Conservation (phyloP, 1,140 invertebrate genomes). For the Drosophila varians region DNA sequence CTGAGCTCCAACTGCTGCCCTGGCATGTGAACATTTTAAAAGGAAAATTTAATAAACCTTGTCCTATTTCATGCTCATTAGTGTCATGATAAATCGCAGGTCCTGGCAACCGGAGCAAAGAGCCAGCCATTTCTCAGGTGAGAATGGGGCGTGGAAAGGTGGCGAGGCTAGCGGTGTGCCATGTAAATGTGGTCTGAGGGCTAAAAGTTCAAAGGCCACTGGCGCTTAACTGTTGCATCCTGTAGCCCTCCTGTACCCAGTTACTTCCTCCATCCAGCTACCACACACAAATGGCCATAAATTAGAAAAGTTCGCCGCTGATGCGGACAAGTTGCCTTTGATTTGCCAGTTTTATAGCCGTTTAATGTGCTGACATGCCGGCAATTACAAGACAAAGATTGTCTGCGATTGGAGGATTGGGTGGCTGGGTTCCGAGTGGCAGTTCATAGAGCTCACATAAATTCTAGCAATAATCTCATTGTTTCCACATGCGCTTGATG, state of each 20-base stretch:
- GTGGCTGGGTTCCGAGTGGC: background rate
- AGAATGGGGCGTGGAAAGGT: conserved; percentile 9
- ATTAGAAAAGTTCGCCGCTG: conserved; percentile 69
- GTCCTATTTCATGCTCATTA: conserved; percentile 79
- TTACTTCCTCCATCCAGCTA: background rate
- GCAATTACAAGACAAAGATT: conserved; percentile 65
- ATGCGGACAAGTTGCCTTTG: conserved; percentile 75
- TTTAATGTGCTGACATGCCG: conserved; percentile 80
- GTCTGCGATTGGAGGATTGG: conserved; percentile 1
- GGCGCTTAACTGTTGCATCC: conserved; percentile 75
- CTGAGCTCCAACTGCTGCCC: conserved; percentile 12
- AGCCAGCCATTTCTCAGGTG: conserved; percentile 45
- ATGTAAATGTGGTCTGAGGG: conserved; percentile 59
- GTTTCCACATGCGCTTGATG: conserved; percentile 73
- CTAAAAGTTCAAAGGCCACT: conserved; percentile 49
- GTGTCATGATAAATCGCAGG: conserved; percentile 76
- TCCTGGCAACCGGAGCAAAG: conserved; percentile 39
- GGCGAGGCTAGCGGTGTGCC: background rate
- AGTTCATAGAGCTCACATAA: conserved; percentile 66
- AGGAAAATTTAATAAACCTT: conserved; percentile 81
- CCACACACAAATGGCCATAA: conserved; percentile 53
- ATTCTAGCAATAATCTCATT: conserved; percentile 78
- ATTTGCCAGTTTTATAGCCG: conserved; percentile 75
- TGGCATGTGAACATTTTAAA: conserved; percentile 73
- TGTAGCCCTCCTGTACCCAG: background rate